Percentiles rank a stretch among this genome's conserved stretches.
phyloP scores from a whole-genome alignment of 2,888 invertebrate species.

The Dasysyrphus albostriatus region DNA sequence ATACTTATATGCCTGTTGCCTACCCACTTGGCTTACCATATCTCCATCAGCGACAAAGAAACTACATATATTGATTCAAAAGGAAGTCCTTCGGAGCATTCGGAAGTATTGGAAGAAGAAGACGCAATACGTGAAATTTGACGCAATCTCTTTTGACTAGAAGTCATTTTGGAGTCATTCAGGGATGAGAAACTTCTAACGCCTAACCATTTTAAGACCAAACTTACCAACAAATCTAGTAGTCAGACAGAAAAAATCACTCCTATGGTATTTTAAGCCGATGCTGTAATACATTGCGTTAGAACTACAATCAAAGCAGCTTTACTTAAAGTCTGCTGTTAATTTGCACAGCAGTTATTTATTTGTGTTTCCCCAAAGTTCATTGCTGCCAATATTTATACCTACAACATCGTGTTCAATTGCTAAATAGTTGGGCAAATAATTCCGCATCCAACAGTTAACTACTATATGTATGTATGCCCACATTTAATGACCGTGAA shows the following conservation, averaged over 20 bases:
- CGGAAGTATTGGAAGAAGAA: too few species aligned
- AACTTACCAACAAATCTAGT: neutral
- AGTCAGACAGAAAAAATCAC: neutral
- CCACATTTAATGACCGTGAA: conserved; percentile 48
- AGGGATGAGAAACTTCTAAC: too few species aligned
- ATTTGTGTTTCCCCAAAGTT: conserved; percentile 7
- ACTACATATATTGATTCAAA: too few species aligned
- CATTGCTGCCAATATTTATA: conserved; percentile 7
- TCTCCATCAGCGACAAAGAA: too few species aligned
- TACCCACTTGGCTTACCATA: too few species aligned
- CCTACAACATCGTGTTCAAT: conserved; percentile 18
- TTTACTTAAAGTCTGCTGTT: neutral
- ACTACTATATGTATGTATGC: neutral
- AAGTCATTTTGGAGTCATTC: too few species aligned
- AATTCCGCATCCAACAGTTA: neutral
- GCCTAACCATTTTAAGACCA: too few species aligned
- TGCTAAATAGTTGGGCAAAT: conserved; percentile 39
- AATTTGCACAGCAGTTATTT: conserved; percentile 2
- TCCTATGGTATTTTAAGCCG: neutral
- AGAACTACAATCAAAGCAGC: neutral
- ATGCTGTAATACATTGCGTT: neutral
- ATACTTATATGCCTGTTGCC: too few species aligned
- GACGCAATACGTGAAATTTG: too few species aligned
- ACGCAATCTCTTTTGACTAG: too few species aligned
- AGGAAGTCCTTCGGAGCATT: too few species aligned